phyloP scores from a whole-genome alignment of 2,797 vertebrate genomes.

The Adrianichthys oophorus region DNA sequence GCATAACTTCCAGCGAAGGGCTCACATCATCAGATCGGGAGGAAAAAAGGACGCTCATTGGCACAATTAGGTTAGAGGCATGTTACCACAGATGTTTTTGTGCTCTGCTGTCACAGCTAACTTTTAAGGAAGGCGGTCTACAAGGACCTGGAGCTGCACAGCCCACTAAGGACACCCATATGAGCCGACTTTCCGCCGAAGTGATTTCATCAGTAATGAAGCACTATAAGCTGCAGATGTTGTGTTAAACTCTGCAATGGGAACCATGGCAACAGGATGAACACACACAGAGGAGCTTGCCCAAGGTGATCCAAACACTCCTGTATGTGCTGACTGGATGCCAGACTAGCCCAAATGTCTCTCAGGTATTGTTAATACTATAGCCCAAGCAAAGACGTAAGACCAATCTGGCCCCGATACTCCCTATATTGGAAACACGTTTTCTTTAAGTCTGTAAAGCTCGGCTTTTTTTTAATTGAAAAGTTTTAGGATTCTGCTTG shows the following conservation, averaged over 20 bases:
- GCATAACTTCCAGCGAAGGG: constrained; percentile 62
- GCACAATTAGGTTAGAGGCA: constrained; percentile 59
- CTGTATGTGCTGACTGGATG: constrained; percentile 63
- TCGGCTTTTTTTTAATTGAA: constrained; percentile 46
- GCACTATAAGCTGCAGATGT: constrained; percentile 80
- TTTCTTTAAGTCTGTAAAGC: constrained; percentile 29
- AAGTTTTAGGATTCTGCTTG: constrained; percentile 34
- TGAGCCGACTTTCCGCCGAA: constrained; percentile 75
- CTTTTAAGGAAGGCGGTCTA: constrained; percentile 57
- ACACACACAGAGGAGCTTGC: constrained; percentile 67
- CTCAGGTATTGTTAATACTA: constrained; percentile 54
- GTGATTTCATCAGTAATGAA: constrained; percentile 79
- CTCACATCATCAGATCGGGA: constrained; percentile 64
- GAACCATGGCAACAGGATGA: constrained; percentile 70
- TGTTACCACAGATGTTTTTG: constrained; percentile 76
- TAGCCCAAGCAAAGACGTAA: constrained; percentile 34
- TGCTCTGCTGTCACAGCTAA: constrained; percentile 68
- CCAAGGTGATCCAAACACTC: constrained; percentile 75
- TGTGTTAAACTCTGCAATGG: constrained; percentile 71
- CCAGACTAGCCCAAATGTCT: constrained; percentile 57
- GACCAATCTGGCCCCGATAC: constrained; percentile 25
- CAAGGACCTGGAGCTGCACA: constrained; percentile 62
- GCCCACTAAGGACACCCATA: constrained; percentile 73
- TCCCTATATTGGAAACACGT: constrained; percentile 50
- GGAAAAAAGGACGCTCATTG: constrained; percentile 36